Evolutionary conservation across 2,797 vertebrate species (phyloP).

Genomic region (Macroramphosus scolopax): DNA sequence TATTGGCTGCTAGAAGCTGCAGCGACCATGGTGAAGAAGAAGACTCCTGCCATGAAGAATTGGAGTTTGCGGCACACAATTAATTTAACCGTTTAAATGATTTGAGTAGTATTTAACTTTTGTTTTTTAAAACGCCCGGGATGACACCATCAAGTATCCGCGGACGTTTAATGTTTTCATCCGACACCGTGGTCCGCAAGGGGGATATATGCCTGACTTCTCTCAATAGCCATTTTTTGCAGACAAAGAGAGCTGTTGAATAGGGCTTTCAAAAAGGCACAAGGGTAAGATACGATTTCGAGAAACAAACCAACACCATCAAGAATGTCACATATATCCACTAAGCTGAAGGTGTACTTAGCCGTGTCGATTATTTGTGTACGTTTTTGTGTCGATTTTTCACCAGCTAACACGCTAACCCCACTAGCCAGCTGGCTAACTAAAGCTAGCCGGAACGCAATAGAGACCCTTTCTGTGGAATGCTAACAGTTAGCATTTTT

Average conservation of each 20-base stretch:
- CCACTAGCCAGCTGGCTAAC: conserved; percentile 46
- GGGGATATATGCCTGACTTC: conserved; percentile 76
- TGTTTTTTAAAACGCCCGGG: conserved; percentile 48
- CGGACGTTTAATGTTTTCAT: conserved; percentile 54
- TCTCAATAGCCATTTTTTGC: conserved; percentile 79
- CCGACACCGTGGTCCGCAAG: conserved; percentile 66
- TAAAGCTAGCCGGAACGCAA: conserved; percentile 38
- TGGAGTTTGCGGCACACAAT: conserved; percentile 32
- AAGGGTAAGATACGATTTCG: conserved; percentile 64
- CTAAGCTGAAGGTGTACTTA: too few relatives aligned
- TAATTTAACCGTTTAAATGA: conserved; percentile 36
- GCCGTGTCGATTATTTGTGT: conserved; percentile 12
- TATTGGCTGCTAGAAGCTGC: conserved; percentile 74
- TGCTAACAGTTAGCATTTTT: conserved; percentile 62
- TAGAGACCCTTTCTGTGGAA: conserved; percentile 30
- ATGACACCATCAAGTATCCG: conserved; percentile 63
- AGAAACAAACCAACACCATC: conserved; percentile 10
- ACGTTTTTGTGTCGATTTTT: conserved; percentile 36
- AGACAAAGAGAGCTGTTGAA: conserved; percentile 83
- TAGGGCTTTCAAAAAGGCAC: conserved; percentile 60
- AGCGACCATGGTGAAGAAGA: conserved; percentile 56
- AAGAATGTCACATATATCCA: not conserved
- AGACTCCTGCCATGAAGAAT: conserved; percentile 60
- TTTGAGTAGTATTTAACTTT: conserved; percentile 18
- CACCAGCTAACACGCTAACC: conserved; percentile 62